Conservation (phyloP, 2,888 invertebrate genomes). For the Tholera decimalis region DNA sequence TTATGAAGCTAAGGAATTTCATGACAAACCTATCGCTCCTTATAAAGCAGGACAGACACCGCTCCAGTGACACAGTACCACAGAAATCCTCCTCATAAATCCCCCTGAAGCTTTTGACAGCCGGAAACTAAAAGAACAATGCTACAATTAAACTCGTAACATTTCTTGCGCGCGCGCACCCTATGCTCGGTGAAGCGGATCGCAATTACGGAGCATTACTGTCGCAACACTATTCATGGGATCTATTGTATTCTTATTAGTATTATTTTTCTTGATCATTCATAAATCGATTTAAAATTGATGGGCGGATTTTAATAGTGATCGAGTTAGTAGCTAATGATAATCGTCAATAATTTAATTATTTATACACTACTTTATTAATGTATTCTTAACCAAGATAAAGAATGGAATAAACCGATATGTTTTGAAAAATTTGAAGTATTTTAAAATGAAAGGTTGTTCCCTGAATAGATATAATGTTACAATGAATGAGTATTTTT, state of each 20-base stretch:
- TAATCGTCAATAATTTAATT: background rate
- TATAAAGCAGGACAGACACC: background rate
- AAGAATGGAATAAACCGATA: too few species aligned
- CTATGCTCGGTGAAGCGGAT: constrained; percentile 58
- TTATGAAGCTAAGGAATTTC: background rate
- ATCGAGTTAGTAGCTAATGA: constrained; percentile 18
- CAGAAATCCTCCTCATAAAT: constrained; percentile 45
- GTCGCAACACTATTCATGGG: constrained; percentile 64
- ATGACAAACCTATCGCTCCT: background rate
- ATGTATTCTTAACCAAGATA: too few species aligned
- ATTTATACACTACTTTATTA: background rate
- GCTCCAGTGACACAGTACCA: constrained; percentile 8
- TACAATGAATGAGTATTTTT: too few species aligned
- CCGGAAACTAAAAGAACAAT: constrained; percentile 73
- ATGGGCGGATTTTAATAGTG: constrained; percentile 20
- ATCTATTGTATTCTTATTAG: constrained; percentile 74
- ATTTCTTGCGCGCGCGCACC: constrained; percentile 69
- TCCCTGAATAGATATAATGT: too few species aligned
- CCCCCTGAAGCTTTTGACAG: constrained; percentile 56
- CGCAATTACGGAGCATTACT: constrained; percentile 64
- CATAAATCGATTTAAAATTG: constrained; percentile 48
- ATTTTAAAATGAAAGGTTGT: too few species aligned
- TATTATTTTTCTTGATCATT: constrained; percentile 59
- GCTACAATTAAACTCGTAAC: constrained; percentile 61
- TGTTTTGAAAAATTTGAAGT: too few species aligned